These are phyloP conservation scores for Aphelocoma californica DNA, from an alignment of 2,797 vertebrate species.

Conservation along the genomic window DNA sequence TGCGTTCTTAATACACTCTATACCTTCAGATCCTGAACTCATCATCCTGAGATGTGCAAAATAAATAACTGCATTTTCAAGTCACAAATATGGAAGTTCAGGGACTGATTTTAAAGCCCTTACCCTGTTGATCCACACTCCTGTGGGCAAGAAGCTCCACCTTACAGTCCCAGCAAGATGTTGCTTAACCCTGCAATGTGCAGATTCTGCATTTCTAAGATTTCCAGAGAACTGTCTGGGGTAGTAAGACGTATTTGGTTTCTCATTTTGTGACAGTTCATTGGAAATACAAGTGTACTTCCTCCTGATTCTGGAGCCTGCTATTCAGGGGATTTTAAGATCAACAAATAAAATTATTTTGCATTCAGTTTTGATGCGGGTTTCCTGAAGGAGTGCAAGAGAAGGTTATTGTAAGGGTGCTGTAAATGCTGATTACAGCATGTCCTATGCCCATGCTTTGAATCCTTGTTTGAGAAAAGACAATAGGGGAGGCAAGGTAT, in stretches of 20 bases:
- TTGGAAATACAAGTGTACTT: background rate
- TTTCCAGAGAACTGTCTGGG: background rate
- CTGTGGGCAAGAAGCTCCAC: background rate
- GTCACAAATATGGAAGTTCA: background rate
- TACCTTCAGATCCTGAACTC: background rate
- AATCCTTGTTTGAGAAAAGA: background rate
- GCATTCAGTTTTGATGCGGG: background rate
- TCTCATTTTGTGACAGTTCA: background rate
- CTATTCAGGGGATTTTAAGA: background rate
- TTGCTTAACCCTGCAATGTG: background rate
- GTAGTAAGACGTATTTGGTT: background rate
- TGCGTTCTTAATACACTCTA: background rate
- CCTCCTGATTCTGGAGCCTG: background rate
- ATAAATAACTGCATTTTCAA: background rate
- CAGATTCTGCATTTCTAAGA: background rate
- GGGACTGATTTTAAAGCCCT: background rate
- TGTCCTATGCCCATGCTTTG: background rate
- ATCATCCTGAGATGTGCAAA: background rate
- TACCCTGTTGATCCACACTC: fast-evolving
- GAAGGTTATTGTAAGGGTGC: background rate
- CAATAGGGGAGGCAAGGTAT: background rate
- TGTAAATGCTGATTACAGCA: background rate
- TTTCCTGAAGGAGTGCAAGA: background rate
- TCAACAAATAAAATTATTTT: background rate
- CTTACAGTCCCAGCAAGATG: fast-evolving